Base-by-base conservation (phyloP, 2,888 invertebrate genomes). In the Harmothoe impar region DNA sequence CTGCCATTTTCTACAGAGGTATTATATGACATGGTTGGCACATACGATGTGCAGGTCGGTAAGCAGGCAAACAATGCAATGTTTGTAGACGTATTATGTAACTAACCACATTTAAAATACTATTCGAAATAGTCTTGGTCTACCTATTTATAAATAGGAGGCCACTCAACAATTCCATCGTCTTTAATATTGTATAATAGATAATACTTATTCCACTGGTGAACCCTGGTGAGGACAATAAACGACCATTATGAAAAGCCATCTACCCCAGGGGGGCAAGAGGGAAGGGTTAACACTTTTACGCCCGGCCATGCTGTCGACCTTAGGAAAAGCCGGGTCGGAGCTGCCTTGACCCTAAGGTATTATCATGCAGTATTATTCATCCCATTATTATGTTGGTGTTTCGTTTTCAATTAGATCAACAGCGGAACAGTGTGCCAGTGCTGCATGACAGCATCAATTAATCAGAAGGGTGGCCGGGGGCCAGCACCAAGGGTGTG, bases 341-440 rank as follows among this genome's bases (percentile, higher is more conserved):
- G 12, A 72, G n/a, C 0, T 29, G 31, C 62, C 25, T 72, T 72
- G 72, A 72, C 72, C 72, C 72, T 5, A 25, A 72, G 72, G 72
- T 25, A 72, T 72, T 72, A 72, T 72, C 72, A 72, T 72, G 25
- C 43, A 33, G 43, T 81, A 81, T 81, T 81, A 81, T 81, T 81
- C 81, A 81, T 81, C 43, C 23, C 15, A 81, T 81, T 81, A 81
- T 43, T 35, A 81, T 81, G 81, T 81, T 25, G 81, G 81, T 81
- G 81, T 81, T 56, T 86, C 86, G 56, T 86, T 86, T 86, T 86
- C 86, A 56, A 86, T 86, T 86, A 86, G 86, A 86, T 86, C 56
- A 54, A 86, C 86, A 25, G 33, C 20, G n/a, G 81, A 81, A 81
- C 81, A 81, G 52, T 12, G 86, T 54, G 29, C 20, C 23, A 15